Evolutionary conservation across 2,113 vertebrate genomes (phyloP).

Genomic region (Propithecus coquereli): DNA sequence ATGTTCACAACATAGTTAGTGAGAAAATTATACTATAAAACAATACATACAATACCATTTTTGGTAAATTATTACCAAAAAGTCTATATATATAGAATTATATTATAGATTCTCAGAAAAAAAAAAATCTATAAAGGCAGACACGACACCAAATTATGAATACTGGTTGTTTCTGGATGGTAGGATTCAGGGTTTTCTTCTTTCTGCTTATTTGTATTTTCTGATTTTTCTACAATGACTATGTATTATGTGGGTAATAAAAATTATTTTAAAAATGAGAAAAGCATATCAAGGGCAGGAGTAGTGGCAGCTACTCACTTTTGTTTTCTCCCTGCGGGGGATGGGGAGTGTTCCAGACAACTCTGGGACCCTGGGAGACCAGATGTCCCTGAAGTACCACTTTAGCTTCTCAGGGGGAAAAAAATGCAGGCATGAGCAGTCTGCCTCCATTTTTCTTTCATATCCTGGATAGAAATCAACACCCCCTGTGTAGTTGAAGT

Average conservation of each 20-base stretch:
- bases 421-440: neutral
- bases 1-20: neutral
- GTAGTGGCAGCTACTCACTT: neutral
- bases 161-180: neutral
- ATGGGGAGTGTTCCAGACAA: neutral
- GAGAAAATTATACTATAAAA: neutral
- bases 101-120: neutral
- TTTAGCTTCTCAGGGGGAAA: neutral
- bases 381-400: neutral
- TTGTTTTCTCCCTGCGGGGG: neutral
- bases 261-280: neutral
- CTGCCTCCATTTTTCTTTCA: neutral
- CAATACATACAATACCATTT: neutral
- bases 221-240: neutral
- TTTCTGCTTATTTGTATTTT: neutral
- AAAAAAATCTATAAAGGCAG: slow-evolving; percentile 10
- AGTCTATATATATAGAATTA: neutral
- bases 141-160: neutral
- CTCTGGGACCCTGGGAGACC: neutral
- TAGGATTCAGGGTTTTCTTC: neutral
- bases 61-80: neutral
- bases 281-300: neutral
- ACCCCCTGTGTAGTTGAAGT: neutral
- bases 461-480: neutral
- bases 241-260: neutral